A percentile compares a stretch with the other conserved stretches of the same genome.
Evolutionary conservation across 37 sponge, comb jelly and placozoan genomes (phyloP).

Genomic region (Diacarnus erythraeanus): DNA sequence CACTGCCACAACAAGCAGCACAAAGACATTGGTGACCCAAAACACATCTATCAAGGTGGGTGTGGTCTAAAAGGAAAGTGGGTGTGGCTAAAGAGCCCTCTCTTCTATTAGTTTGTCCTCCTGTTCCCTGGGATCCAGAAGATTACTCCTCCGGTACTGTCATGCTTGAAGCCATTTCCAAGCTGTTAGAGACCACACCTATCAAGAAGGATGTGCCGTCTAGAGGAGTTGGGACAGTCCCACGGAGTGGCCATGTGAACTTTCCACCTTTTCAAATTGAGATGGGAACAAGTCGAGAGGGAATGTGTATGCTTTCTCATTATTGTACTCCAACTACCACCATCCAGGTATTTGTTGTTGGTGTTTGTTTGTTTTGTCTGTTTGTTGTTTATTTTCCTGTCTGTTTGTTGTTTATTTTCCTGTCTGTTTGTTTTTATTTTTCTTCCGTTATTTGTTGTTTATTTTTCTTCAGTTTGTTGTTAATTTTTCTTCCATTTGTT

Average conservation of each 20-base stretch:
- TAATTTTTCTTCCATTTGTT: too few relatives aligned
- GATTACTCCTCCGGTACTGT: constrained; percentile 11
- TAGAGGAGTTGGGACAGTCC: neutral
- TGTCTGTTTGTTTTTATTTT: too few relatives aligned
- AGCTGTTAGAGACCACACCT: constrained; percentile 25
- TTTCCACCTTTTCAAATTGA: constrained; percentile 3
- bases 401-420: too few relatives aligned
- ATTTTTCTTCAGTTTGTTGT: too few relatives aligned
- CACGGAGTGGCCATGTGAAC: neutral
- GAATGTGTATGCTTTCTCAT: constrained; percentile 29
- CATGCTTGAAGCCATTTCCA: constrained; percentile 49
- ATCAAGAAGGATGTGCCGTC: neutral
- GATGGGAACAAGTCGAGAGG: constrained; percentile 29
- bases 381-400: neutral
- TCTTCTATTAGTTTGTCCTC: constrained; percentile 33
- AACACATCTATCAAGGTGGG: constrained; percentile 36
- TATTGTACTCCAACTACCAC: constrained; percentile 26
- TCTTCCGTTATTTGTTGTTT: neutral
- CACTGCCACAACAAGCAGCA: constrained; percentile 60
- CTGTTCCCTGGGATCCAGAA: constrained; percentile 33
- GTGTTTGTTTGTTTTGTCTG: too few relatives aligned
- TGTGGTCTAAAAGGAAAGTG: neutral
- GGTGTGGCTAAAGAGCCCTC: neutral
- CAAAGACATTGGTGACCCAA: constrained; percentile 27
- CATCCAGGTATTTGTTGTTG: neutral